phyloP scores from a whole-genome alignment of 1,140 invertebrate species.

The Ceratina australensis region DNA sequence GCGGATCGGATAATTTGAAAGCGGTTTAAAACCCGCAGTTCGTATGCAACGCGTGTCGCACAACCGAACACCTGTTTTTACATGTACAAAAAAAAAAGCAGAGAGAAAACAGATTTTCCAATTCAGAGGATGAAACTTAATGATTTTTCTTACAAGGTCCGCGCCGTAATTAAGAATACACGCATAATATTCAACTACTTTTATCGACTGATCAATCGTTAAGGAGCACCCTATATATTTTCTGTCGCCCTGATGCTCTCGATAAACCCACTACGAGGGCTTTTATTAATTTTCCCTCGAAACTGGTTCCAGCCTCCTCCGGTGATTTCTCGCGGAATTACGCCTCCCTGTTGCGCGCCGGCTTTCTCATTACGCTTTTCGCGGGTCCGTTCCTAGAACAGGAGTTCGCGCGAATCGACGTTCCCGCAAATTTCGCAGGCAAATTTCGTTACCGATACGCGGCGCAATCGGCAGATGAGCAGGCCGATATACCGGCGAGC shows the following conservation, averaged over 20 bases:
- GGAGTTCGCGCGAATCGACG: not conserved
- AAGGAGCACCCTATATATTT: not conserved
- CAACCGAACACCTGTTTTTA: not conserved
- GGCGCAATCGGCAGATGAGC: not conserved
- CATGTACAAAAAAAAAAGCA: no score
- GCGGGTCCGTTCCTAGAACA: not conserved
- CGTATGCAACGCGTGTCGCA: not conserved
- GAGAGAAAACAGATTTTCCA: no score
- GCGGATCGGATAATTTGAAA: slow-evolving; percentile 2
- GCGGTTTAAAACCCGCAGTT: not conserved
- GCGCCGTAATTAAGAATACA: no score
- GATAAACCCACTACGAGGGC: not conserved
- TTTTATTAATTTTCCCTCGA: slow-evolving; percentile 17
- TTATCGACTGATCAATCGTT: not conserved
- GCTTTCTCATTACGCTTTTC: slow-evolving; percentile 3
- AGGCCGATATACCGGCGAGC: not conserved
- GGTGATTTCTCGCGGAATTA: slow-evolving; percentile 9
- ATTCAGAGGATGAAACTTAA: no score
- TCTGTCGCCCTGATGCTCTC: not conserved
- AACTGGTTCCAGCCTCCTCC: slow-evolving; percentile 1
- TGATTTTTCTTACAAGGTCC: no score
- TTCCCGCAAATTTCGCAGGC: not conserved
- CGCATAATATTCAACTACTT: not conserved
- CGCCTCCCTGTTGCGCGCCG: not conserved
- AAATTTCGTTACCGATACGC: not conserved